phyloP scores from a whole-genome alignment of 2,113 vertebrate genomes.

The Alouatta palliata region DNA sequence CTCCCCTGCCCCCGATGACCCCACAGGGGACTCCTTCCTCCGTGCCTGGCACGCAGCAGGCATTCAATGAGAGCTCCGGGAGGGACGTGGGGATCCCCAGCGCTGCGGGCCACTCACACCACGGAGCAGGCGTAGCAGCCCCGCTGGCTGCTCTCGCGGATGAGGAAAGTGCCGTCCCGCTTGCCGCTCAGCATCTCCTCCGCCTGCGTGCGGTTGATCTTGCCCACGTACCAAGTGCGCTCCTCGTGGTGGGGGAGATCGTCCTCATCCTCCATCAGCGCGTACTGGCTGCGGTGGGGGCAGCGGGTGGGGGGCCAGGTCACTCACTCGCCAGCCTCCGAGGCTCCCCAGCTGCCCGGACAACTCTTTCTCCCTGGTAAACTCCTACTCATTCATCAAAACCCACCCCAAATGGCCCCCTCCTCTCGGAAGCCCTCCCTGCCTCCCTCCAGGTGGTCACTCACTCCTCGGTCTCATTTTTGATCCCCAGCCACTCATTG shows the following conservation, averaged over 20 bases:
- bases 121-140: slow-evolving; percentile 90
- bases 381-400: not conserved
- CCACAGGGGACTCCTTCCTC: not conserved
- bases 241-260: slow-evolving; percentile 89
- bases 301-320: not conserved
- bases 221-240: slow-evolving; percentile 89
- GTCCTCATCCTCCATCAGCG: slow-evolving; percentile 87
- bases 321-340: not conserved
- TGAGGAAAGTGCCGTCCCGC: slow-evolving; percentile 88
- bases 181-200: slow-evolving; percentile 88
- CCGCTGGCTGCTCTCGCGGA: slow-evolving; percentile 89
- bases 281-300: slow-evolving; percentile 81
- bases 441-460: not conserved
- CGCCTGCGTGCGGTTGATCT: slow-evolving; percentile 88
- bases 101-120: slow-evolving; percentile 83
- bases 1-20: no score
- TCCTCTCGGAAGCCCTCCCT: slow-evolving; percentile 36
- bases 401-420: not conserved
- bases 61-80: not conserved
- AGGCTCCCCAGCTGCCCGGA: not conserved
- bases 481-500: slow-evolving; percentile 89
- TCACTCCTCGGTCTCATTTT: slow-evolving; percentile 89
- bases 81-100: not conserved
- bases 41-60: not conserved
- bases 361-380: not conserved